Percentiles rank a stretch among this genome's conserved stretches.
phyloP scores from a whole-genome alignment of 2,797 vertebrate species.

The Hyperoplus immaculatus region DNA sequence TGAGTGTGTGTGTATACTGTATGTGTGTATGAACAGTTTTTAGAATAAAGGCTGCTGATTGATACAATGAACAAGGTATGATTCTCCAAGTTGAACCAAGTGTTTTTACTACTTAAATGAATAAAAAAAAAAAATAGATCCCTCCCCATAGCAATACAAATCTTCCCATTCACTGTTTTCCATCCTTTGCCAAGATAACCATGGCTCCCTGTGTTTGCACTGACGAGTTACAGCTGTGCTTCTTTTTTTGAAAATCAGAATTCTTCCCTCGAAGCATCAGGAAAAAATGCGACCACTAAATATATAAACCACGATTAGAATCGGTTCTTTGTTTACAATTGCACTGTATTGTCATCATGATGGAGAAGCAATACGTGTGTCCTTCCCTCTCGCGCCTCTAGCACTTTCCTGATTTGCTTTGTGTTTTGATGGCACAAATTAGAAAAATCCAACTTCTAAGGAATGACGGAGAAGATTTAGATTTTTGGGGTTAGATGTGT shows the following conservation, averaged over 20 bases:
- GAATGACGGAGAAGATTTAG: slow-evolving; percentile 23
- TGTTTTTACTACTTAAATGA: slow-evolving; percentile 53
- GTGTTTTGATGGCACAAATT: slow-evolving; percentile 46
- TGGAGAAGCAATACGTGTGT: slow-evolving; percentile 80
- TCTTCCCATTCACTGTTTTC: slow-evolving; percentile 51
- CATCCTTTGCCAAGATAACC: slow-evolving; percentile 33
- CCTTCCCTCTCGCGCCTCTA: slow-evolving; percentile 32
- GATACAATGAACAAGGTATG: slow-evolving; percentile 65
- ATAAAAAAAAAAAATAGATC: slow-evolving; percentile 32
- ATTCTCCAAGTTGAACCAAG: slow-evolving; percentile 51
- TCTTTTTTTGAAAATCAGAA: slow-evolving; percentile 28
- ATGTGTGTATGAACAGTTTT: slow-evolving; percentile 49
- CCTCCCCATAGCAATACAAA: slow-evolving; percentile 74
- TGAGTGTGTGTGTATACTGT: slow-evolving; percentile 39
- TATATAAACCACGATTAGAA: slow-evolving; percentile 50
- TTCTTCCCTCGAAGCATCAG: slow-evolving; percentile 52
- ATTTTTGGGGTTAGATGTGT: slow-evolving; percentile 7
- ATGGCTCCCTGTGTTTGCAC: slow-evolving; percentile 7
- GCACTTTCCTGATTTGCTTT: slow-evolving; percentile 63
- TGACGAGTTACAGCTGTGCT: slow-evolving; percentile 30
- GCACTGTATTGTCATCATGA: slow-evolving; percentile 62
- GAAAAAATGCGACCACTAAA: slow-evolving; percentile 33
- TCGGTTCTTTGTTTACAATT: slow-evolving; percentile 76
- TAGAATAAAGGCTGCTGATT: slow-evolving; percentile 74
- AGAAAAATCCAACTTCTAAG: slow-evolving; percentile 30